phyloP scores from a whole-genome alignment of 2,888 invertebrate species.

The Lamellibrachia satsuma region DNA sequence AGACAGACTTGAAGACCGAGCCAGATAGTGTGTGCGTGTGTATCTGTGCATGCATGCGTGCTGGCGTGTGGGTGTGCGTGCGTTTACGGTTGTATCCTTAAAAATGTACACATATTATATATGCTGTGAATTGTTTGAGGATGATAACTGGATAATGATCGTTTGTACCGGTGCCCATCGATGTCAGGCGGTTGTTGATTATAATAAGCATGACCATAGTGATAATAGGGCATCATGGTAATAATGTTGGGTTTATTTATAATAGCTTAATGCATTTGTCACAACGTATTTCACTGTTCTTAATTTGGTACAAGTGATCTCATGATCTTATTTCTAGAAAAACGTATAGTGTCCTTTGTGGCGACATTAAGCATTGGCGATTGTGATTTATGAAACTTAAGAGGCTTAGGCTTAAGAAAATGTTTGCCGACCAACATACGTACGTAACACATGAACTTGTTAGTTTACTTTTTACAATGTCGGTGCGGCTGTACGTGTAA shows the following conservation, averaged over 20 bases:
- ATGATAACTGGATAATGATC: too few relatives aligned
- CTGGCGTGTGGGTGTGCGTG: not conserved
- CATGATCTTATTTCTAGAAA: not conserved
- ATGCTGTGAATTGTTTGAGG: too few relatives aligned
- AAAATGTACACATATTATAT: not conserved
- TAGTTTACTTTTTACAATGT: not conserved
- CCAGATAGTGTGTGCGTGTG: too few relatives aligned
- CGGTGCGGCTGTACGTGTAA: not conserved
- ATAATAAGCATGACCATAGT: too few relatives aligned
- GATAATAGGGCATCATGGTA: too few relatives aligned
- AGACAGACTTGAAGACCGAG: too few relatives aligned
- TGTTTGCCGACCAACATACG: not conserved
- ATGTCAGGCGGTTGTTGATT: too few relatives aligned
- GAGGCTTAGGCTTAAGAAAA: not conserved
- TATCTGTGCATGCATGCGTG: not conserved
- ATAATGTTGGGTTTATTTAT: too few relatives aligned
- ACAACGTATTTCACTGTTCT: too few relatives aligned
- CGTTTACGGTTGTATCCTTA: not conserved
- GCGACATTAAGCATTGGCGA: not conserved
- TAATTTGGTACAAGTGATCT: not conserved
- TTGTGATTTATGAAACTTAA: not conserved
- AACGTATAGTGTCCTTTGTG: not conserved
- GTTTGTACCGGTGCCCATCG: too few relatives aligned
- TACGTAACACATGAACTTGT: not conserved
- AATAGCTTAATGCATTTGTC: too few relatives aligned